Conservation (phyloP, 1,140 invertebrate species). For the Philotrypesis tridentata region DNA sequence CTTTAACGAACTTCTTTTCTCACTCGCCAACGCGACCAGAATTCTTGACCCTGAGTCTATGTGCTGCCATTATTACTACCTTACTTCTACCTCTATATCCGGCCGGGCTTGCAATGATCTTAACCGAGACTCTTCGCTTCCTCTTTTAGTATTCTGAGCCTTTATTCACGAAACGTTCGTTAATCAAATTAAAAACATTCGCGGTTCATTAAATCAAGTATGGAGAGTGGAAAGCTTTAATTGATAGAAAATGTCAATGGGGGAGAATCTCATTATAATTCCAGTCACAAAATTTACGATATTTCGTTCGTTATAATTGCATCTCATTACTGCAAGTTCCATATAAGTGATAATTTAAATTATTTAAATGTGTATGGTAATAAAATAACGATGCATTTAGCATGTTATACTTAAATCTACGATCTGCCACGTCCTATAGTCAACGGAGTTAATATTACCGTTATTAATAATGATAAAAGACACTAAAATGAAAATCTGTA, state of each 20-base stretch:
- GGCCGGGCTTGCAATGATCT: conserved; percentile 14
- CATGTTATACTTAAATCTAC: no score
- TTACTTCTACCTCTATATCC: not conserved
- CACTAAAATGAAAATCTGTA: no score
- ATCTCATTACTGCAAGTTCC: no score
- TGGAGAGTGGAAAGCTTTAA: not conserved
- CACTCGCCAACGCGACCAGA: conserved; percentile 60
- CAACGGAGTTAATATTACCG: no score
- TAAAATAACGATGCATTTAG: no score
- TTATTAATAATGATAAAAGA: no score
- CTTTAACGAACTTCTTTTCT: conserved; percentile 63
- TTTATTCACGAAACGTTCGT: conserved; percentile 28
- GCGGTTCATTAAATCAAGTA: conserved; percentile 6
- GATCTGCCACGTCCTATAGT: no score
- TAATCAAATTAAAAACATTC: conserved; percentile 46
- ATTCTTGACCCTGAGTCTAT: conserved; percentile 52
- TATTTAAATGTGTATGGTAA: no score
- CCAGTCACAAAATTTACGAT: no score
- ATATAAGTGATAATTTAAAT: no score
- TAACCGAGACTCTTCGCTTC: not conserved
- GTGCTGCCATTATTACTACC: no score
- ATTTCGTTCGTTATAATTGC: no score
- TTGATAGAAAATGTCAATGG: not conserved
- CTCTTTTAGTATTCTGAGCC: not conserved
- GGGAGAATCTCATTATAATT: not conserved